A percentile compares a stretch with the other conserved stretches of the same genome.
phyloP scores from a whole-genome alignment of 2,113 vertebrate species.

The Mellivora capensis region DNA sequence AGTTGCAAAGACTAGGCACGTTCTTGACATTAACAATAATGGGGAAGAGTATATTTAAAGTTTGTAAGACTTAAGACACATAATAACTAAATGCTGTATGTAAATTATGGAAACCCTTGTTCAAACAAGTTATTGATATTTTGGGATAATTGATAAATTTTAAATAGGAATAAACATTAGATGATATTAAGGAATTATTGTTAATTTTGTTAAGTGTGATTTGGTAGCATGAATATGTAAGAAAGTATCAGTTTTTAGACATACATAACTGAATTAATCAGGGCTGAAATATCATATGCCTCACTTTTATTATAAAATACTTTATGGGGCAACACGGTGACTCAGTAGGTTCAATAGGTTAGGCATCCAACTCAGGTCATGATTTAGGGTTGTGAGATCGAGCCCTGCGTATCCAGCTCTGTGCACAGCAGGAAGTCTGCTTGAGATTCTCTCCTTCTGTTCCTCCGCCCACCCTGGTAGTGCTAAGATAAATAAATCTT shows the following conservation, averaged over 20 bases:
- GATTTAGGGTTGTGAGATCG: background rate
- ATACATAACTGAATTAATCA: background rate
- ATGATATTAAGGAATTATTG: background rate
- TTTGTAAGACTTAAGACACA: background rate
- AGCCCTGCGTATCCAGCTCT: no score
- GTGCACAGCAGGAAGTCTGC: no score
- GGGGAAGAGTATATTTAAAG: background rate
- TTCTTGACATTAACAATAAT: background rate
- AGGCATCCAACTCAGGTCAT: background rate
- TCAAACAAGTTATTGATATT: constrained; percentile 14
- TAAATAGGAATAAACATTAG: background rate
- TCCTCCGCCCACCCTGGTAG: no score
- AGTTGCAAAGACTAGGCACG: background rate
- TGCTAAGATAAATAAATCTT: background rate
- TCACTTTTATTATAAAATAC: background rate
- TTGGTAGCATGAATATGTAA: background rate
- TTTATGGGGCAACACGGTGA: background rate
- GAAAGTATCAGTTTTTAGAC: constrained; percentile 6
- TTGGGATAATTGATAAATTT: background rate
- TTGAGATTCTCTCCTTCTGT: no score
- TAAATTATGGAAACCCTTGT: background rate
- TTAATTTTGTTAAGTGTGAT: background rate
- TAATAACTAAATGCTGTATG: background rate
- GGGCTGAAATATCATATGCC: background rate
- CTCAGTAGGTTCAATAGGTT: background rate